Evolutionary conservation across 2,797 vertebrate species (phyloP).

Genomic region (Anolis apletophallus): DNA sequence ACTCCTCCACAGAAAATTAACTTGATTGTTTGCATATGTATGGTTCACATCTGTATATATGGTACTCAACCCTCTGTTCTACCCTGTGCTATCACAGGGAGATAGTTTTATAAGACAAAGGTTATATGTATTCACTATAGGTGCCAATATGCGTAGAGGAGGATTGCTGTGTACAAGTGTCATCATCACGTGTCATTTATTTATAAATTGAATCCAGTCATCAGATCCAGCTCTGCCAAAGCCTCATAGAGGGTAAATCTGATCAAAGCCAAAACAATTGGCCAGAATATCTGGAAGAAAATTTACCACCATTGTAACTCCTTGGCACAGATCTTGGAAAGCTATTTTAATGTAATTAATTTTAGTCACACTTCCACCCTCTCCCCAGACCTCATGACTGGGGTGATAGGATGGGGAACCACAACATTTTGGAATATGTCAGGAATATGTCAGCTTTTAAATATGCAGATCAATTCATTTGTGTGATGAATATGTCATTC

Average conservation of each 20-base stretch:
- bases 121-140: neutral
- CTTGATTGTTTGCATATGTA: conserved; percentile 32
- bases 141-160: neutral
- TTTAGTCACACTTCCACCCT: neutral
- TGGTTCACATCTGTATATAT: neutral
- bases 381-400: too few relatives aligned
- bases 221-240: too few relatives aligned
- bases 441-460: too few relatives aligned
- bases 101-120: neutral
- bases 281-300: neutral
- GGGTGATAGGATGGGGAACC: too few relatives aligned
- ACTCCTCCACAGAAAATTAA: conserved; percentile 18
- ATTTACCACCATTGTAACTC: too few relatives aligned
- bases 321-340: too few relatives aligned
- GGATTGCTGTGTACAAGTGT: neutral
- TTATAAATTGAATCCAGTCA: too few relatives aligned
- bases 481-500: too few relatives aligned
- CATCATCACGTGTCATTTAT: too few relatives aligned
- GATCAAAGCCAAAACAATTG: neutral
- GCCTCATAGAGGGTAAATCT: too few relatives aligned
- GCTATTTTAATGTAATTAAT: neutral
- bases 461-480: too few relatives aligned
- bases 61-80: neutral
- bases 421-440: too few relatives aligned
- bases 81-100: neutral